Evolutionary conservation across 2,888 invertebrate genomes (phyloP).

Genomic region (Machimus atricapillus): DNA sequence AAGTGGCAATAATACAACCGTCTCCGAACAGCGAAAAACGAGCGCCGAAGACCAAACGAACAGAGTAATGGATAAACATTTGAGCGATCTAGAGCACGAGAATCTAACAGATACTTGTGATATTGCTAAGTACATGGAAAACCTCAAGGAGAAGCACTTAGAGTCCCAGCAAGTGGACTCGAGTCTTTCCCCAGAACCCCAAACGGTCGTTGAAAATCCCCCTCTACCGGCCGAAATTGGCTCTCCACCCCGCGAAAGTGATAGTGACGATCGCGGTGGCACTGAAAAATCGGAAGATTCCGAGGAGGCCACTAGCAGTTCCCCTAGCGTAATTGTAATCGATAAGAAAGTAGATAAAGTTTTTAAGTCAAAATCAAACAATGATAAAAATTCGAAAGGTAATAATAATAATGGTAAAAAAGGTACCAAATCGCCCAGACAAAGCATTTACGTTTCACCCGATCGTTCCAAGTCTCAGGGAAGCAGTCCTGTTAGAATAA

Average conservation of each 20-base stretch:
- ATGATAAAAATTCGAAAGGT: slow-evolving; percentile 45
- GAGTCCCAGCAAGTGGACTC: slow-evolving; percentile 58
- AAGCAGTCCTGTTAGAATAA: slow-evolving; percentile 61
- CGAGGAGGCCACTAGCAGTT: slow-evolving; percentile 40
- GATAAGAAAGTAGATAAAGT: slow-evolving; percentile 62
- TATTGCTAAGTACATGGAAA: slow-evolving; percentile 62
- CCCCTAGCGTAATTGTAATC: slow-evolving; percentile 55
- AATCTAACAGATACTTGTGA: slow-evolving; percentile 59
- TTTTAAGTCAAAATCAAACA: slow-evolving; percentile 58
- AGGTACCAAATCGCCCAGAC: slow-evolving; percentile 63
- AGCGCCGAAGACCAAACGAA: slow-evolving; percentile 59
- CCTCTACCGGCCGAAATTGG: slow-evolving; percentile 53
- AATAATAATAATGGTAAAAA: slow-evolving; percentile 50
- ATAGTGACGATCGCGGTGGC: slow-evolving; percentile 53
- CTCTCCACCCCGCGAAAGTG: slow-evolving; percentile 59
- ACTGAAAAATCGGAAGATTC: slow-evolving; percentile 58
- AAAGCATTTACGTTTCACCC: slow-evolving; percentile 68
- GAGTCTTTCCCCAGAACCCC: slow-evolving; percentile 60
- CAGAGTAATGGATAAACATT: slow-evolving; percentile 61
- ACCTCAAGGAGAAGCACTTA: slow-evolving; percentile 60
- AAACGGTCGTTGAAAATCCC: slow-evolving; percentile 61
- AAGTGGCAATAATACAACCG: slow-evolving; percentile 50
- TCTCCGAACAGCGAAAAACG: slow-evolving; percentile 46
- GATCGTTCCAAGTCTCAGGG: slow-evolving; percentile 61
- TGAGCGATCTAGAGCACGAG: slow-evolving; percentile 61